Base-by-base conservation (phyloP, 2,888 invertebrate species). In the Eupeodes latifasciatus region DNA sequence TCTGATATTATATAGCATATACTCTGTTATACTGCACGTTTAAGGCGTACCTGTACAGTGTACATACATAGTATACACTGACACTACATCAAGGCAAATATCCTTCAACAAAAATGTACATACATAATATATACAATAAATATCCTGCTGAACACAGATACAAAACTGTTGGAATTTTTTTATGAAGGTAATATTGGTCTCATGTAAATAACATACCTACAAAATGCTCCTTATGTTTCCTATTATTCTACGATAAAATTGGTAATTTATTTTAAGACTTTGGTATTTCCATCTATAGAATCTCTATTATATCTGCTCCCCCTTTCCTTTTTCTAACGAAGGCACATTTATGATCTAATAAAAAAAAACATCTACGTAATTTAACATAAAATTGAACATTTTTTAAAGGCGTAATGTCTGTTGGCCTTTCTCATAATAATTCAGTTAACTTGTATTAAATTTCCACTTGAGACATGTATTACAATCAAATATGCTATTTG, bases 391-490 rank as follows among this genome's bases (percentile, higher is more conserved):
- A 72, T 19, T 57, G 57, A 72, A 47, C 67, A 49, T 81, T 78
- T 62, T 62, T 62, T 76, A 57, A 69, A 74, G 44, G 16, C 67
- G 78, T 72, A 51, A 57, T 71, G 12, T 16, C 16, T 78, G 77
- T 72, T 77, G 78, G 47, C 61, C 69, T 44, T 36, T 57, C 49
- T 64, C 44, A 57, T 79, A 44, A 75, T 67, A 77, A 81, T 74
- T 61, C 81, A 77, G 77, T 59, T 62, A 57, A 53, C 51, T 67
- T 34, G 59, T 40, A 53, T 55, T 57, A 66, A 34, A 27, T 62
- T 49, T 53, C 49, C 61, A 85, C 72, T 66, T 27, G 16, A 71
- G 81, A 57, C 69, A 78, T 67, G 69, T 82, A 75, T 82, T 76
- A 47, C 74, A 69, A 82, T 75, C 27, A 49, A 51, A 69, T 40